Percentiles rank a stretch among this genome's conserved stretches.
Conservation (phyloP, 2,797 vertebrate species). For the Siniperca obscura region DNA sequence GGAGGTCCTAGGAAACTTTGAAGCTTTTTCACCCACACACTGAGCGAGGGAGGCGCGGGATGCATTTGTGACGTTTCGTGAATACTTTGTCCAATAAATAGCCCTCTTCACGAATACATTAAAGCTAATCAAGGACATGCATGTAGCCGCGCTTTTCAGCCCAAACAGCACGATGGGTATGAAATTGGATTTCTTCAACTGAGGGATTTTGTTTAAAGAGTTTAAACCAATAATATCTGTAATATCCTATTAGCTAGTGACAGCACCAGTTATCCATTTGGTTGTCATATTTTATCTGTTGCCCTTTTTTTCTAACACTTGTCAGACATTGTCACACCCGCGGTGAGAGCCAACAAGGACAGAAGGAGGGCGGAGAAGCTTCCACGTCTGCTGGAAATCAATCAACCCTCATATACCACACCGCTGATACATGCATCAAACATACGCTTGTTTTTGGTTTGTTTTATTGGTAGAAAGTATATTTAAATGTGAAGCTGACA, state of each 20-base stretch:
- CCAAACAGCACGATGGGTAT: background rate
- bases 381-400: slow-evolving; percentile 49
- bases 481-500: background rate
- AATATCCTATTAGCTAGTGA: slow-evolving; percentile 9
- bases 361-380: slow-evolving; percentile 20
- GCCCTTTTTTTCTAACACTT: slow-evolving; percentile 50
- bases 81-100: slow-evolving; percentile 74
- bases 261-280: slow-evolving; percentile 52
- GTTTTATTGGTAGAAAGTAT: background rate
- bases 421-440: slow-evolving; percentile 3
- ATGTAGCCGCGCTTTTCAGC: background rate
- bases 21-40: slow-evolving; percentile 74
- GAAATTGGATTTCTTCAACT: background rate
- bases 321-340: slow-evolving; percentile 64
- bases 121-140: slow-evolving; percentile 42
- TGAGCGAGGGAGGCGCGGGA: slow-evolving; percentile 48
- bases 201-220: slow-evolving; percentile 3
- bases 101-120: slow-evolving; percentile 64
- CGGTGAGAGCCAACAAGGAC: slow-evolving; percentile 53
- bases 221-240: slow-evolving; percentile 16
- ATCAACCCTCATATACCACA: slow-evolving; percentile 22
- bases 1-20: slow-evolving; percentile 81
- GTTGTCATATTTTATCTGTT: slow-evolving; percentile 50
- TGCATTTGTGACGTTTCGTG: slow-evolving; percentile 66
- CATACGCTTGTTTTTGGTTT: background rate